phyloP scores from a whole-genome alignment of 2,888 invertebrate species.

The Mallateleia sp. region DNA sequence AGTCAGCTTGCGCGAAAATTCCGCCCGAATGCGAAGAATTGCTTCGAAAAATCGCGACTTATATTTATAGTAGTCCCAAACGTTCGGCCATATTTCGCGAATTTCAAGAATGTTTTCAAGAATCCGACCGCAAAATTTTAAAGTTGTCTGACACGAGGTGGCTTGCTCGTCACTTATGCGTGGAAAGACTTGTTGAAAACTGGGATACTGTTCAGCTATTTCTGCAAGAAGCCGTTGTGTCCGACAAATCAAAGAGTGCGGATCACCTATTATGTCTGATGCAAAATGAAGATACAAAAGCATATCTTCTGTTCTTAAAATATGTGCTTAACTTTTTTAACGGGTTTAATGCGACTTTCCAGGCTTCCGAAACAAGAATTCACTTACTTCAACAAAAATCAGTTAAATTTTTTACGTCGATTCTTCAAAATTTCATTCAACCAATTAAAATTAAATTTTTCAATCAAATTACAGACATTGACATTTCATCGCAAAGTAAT shows the following conservation, averaged over 20 bases:
- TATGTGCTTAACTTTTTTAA: slow-evolving; percentile 1
- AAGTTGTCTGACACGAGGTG: slow-evolving; percentile 61
- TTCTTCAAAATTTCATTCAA: slow-evolving; percentile 1
- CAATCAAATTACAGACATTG: not conserved
- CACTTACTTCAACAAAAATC: not conserved
- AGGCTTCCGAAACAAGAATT: not conserved
- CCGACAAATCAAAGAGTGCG: slow-evolving; percentile 23
- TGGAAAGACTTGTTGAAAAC: slow-evolving; percentile 24
- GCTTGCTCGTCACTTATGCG: slow-evolving; percentile 42
- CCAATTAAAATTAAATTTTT: not conserved
- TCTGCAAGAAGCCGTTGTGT: not conserved
- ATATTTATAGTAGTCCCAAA: slow-evolving; percentile 37
- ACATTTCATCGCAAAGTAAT: not conserved
- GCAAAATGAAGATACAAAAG: slow-evolving; percentile 5
- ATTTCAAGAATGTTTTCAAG: slow-evolving; percentile 32
- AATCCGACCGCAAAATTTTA: slow-evolving; percentile 34
- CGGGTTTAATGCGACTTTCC: slow-evolving; percentile 1
- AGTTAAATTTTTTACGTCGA: not conserved
- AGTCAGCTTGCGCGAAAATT: slow-evolving; percentile 54
- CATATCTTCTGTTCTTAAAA: slow-evolving; percentile 16
- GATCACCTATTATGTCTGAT: not conserved
- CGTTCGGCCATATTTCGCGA: not conserved
- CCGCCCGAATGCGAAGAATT: slow-evolving; percentile 40
- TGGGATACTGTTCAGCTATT: slow-evolving; percentile 32
- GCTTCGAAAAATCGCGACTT: slow-evolving; percentile 28